These are phyloP conservation scores for Hydropotes inermis DNA, from an alignment of 2,113 vertebrate species.

Conservation along the genomic window DNA sequence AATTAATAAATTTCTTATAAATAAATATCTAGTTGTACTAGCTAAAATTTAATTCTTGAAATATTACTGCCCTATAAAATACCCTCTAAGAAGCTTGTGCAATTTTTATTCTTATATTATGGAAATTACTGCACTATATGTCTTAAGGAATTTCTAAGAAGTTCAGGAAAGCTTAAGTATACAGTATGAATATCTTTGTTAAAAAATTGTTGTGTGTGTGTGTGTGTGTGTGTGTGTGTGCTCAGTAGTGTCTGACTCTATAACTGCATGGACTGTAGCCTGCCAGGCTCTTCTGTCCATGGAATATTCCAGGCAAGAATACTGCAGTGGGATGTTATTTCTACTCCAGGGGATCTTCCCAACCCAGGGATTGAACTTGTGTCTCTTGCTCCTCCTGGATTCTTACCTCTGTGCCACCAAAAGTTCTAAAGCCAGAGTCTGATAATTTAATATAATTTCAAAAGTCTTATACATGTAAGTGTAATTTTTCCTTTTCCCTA, in stretches of 20 bases:
- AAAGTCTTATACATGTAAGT: background rate
- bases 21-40: constrained; percentile 51
- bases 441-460: background rate
- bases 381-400: background rate
- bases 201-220: background rate
- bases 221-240: background rate
- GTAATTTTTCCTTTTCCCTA: background rate
- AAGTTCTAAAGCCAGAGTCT: background rate
- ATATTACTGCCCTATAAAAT: background rate
- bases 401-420: background rate
- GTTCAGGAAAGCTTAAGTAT: background rate
- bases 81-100: background rate
- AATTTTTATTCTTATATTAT: background rate
- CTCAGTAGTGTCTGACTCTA: background rate
- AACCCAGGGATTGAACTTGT: background rate
- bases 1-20: constrained; percentile 38
- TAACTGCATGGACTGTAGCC: background rate
- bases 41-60: constrained; percentile 41
- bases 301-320: background rate
- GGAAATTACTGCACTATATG: background rate
- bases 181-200: background rate
- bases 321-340: background rate
- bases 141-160: background rate
- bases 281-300: background rate
- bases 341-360: background rate